These are phyloP conservation scores for Ophioninae sp. DNA, from an alignment of 2,888 invertebrate species.

Conservation along the genomic window DNA sequence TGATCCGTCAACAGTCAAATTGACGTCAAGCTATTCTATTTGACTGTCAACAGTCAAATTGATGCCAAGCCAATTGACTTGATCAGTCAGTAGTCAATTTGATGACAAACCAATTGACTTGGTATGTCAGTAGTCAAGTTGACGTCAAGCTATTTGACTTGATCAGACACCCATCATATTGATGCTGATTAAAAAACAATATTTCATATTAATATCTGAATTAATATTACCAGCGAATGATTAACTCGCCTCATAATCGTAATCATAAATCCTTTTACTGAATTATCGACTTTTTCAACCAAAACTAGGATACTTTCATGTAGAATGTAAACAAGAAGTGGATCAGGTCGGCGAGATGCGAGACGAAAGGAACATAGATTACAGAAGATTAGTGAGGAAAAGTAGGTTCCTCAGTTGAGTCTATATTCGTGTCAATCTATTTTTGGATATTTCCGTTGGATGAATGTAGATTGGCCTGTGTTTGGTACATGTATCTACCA, in stretches of 20 bases:
- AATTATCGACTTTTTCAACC: not conserved
- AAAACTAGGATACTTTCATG: conserved; percentile 25
- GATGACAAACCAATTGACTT: too few relatives aligned
- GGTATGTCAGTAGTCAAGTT: too few relatives aligned
- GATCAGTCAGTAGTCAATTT: too few relatives aligned
- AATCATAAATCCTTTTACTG: conserved; percentile 30
- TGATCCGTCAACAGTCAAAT: too few relatives aligned
- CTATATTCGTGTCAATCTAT: conserved; percentile 56
- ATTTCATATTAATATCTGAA: too few relatives aligned
- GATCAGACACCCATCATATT: too few relatives aligned
- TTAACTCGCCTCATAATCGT: conserved; percentile 34
- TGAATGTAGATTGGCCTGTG: conserved; percentile 34
- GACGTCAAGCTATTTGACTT: too few relatives aligned
- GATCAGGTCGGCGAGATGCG: not conserved
- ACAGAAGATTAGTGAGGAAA: conserved; percentile 26
- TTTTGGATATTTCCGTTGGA: conserved; percentile 52
- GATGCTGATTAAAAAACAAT: too few relatives aligned
- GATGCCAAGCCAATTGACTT: too few relatives aligned
- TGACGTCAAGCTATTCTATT: too few relatives aligned
- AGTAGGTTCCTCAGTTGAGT: conserved; percentile 50
- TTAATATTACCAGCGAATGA: conserved; percentile 44
- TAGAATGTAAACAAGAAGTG: conserved; percentile 2
- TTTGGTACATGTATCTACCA: not conserved
- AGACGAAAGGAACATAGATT: conserved; percentile 4
- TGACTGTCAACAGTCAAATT: too few relatives aligned